Base-by-base conservation (phyloP, 1,140 invertebrate genomes). In the Drosophila erecta region DNA sequence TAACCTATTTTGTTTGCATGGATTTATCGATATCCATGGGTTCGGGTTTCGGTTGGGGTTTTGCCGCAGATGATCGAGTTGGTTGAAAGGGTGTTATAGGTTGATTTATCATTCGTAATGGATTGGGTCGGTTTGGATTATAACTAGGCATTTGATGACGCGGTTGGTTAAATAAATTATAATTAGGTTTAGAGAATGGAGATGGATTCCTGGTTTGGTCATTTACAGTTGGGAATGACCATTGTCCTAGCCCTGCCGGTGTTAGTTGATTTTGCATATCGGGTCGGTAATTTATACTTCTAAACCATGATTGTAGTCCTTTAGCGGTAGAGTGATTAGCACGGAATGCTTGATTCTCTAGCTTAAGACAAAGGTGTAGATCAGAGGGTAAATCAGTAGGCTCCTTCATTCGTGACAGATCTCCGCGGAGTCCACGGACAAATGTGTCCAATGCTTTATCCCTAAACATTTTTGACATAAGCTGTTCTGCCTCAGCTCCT, bases 391-490 rank as follows among this genome's bases (percentile, higher is more conserved):
- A 10, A n/a, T 66, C 55, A 2, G 30, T 49, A 14, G 70, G 47
- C 50, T 75, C 65, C 15, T 61, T 64, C 3, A 62, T 71, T 11
- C 55, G 51, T 2, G 71, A 44, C 1, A 70, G 27, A 22, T 22
- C 20, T 22, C 20, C 20, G 3, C 57, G 58, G 12, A 69, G 24
- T 11, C 50, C 50, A n/a, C 51, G 30, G 4, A 65, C n/a, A 41
- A 72, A 66, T 4, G 70, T 55, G 17, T 70, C 69, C 14, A 66
- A 20, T 0, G 65, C 57, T 37, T 66, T 71, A 11, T 79, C 67
- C 37, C 62, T 37, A 30, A 72, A 67, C 15, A 40, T 59, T 44
- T 77, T 2, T 22, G 55, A 57, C 17, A 76, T 56, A 0, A 67
- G 8, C 17, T 17, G 8, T n/a, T 58, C 38, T 24, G 67, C 20